Base-by-base conservation (phyloP, 1,140 invertebrate genomes). In the Drosophila truncata region DNA sequence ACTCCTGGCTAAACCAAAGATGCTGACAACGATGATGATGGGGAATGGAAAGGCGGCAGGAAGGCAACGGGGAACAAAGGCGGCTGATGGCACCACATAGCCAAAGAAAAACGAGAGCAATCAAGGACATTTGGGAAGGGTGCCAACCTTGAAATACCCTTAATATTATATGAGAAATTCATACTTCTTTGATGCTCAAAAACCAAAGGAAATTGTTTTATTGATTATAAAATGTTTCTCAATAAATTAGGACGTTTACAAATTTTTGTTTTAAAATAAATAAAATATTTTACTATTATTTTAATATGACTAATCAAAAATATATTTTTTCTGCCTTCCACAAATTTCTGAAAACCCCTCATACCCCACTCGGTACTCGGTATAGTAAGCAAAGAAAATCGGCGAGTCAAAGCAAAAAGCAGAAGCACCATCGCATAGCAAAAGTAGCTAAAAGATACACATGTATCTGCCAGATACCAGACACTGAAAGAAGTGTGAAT, bases 401-500 rank as follows among this genome's bases (percentile, higher is more conserved):
- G 61, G 76, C 39, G 52, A 71, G 35, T 55, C 50, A 69, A 71
- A 63, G 33, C 37, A 57, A 73, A 55, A 35, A 59, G 10, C 16
- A 23, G 13, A 11, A 29, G 50, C 0, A 29, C 7, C 58, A 47
- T 71, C 65, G 42, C 66, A 71, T 25, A 41, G 69, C 35, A 35
- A 65, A 72, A 65, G 77, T 79, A 79, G 59, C 76, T 79, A 31
- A 49, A 37, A 67, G 47, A 57, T 81, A 82, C 76, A 79, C 67
- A 64, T 72, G 78, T 77, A 72, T 81, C 78, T 47, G 82, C 61
- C 60, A 82, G 73, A 84, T 81, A 73, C 57, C 55, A 52, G 25
- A 58, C 47, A 61, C 29, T 39, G 31, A 54, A 49, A 37, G 44
- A 87, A 74, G 85, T 88, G 84, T 88, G 84, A 88, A 88, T 90